These are phyloP conservation scores for Dromococcyx pavoninus DNA, from an alignment of 2,797 vertebrate species.

Conservation along the genomic window DNA sequence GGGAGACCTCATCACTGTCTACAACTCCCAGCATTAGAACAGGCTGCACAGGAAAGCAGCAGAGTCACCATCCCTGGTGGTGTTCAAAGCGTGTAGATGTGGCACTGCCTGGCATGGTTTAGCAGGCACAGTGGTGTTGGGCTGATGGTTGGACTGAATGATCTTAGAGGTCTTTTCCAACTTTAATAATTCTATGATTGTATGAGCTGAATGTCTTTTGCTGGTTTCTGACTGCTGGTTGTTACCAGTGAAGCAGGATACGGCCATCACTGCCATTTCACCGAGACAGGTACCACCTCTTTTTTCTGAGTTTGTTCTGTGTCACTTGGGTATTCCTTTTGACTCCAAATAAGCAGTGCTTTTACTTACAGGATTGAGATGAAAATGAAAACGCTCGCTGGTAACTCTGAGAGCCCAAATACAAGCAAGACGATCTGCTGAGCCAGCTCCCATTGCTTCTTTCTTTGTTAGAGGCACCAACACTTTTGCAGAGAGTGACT, in stretches of 20 bases:
- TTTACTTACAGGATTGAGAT: not conserved
- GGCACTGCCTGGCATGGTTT: too few relatives aligned
- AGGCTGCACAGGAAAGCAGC: too few relatives aligned
- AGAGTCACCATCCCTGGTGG: too few relatives aligned
- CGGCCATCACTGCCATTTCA: not conserved
- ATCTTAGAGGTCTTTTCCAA: too few relatives aligned
- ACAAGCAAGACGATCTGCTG: not conserved
- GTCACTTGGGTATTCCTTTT: not conserved
- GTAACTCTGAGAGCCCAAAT: not conserved
- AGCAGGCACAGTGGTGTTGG: too few relatives aligned
- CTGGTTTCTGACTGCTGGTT: not conserved
- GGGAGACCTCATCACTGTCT: too few relatives aligned
- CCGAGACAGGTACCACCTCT: not conserved
- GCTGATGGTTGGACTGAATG: too few relatives aligned
- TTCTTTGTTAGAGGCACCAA: not conserved
- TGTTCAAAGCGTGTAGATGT: too few relatives aligned
- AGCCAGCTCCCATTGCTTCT: not conserved
- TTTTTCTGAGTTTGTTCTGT: not conserved
- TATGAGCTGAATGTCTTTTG: not conserved
- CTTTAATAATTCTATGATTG: too few relatives aligned
- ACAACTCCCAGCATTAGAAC: too few relatives aligned
- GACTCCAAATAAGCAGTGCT: not conserved
- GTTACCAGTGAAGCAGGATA: not conserved
- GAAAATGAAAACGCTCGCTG: not conserved
- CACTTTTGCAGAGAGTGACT: not conserved